Conservation (phyloP, 2,113 vertebrate genomes). For the Cyanoramphus novaezelandiae region DNA sequence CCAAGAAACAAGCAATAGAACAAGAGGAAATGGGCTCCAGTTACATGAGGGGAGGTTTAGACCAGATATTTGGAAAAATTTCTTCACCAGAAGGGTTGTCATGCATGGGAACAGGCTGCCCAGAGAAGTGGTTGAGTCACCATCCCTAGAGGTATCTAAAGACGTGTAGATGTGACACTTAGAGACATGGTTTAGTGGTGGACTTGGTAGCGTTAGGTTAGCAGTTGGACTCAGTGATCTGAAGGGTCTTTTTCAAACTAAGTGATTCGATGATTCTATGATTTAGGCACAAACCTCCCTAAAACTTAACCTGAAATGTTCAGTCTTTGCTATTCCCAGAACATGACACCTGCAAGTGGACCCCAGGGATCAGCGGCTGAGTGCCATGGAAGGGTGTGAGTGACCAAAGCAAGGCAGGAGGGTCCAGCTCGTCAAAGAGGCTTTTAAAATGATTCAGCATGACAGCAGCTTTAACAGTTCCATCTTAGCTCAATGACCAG, state of each 20-base stretch:
- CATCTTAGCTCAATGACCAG: not conserved
- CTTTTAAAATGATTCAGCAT: not conserved
- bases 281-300: not conserved
- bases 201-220: not conserved
- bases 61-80: not conserved
- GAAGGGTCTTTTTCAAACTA: not conserved
- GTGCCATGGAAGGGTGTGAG: not conserved
- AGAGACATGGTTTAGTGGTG: not conserved
- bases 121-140: not conserved
- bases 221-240: rapidly evolving
- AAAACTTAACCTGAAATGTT: not conserved
- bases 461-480: not conserved
- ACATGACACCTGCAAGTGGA: rapidly evolving
- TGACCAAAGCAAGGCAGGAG: not conserved
- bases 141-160: not conserved
- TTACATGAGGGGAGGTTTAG: not conserved
- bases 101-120: not conserved
- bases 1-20: not conserved
- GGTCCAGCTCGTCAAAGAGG: not conserved
- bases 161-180: rapidly evolving
- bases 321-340: not conserved
- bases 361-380: rapidly evolving
- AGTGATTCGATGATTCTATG: not conserved
- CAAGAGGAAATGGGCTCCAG: not conserved
- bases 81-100: not conserved